Percentiles rank a stretch among this genome's conserved stretches.
phyloP scores from a whole-genome alignment of 2,888 invertebrate genomes.

The Shargacucullia verbasci region DNA sequence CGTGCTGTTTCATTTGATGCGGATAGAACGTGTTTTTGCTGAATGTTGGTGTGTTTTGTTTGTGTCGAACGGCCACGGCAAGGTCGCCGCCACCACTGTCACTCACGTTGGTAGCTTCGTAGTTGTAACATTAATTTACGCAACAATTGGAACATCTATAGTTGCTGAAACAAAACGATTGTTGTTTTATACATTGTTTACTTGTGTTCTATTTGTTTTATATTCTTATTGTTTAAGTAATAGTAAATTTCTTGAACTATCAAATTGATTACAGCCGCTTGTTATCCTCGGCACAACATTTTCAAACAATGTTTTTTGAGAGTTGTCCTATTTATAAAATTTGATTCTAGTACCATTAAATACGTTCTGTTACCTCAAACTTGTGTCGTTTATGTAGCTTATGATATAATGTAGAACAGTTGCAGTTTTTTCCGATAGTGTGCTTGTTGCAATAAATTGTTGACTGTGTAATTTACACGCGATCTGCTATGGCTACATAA shows the following conservation, averaged over 20 bases:
- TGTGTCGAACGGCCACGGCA: conserved; percentile 65
- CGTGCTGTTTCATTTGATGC: conserved; percentile 7
- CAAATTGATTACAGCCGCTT: conserved; percentile 11
- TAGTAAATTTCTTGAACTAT: conserved; percentile 19
- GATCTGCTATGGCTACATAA: conserved; percentile 31
- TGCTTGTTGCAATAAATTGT: conserved; percentile 26
- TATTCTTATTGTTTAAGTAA: conserved; percentile 23
- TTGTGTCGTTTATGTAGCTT: background rate
- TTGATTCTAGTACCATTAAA: too few relatives aligned
- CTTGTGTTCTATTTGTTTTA: conserved; percentile 11
- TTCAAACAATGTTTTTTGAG: too few relatives aligned
- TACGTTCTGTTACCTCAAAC: too few relatives aligned
- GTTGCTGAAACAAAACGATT: conserved; percentile 25
- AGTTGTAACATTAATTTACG: conserved; percentile 46
- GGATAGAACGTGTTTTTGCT: conserved; percentile 28
- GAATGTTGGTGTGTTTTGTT: conserved; percentile 33
- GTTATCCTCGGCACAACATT: conserved; percentile 12
- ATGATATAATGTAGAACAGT: background rate
- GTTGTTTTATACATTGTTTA: conserved; percentile 14
- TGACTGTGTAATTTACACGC: conserved; percentile 26
- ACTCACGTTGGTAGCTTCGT: conserved; percentile 58
- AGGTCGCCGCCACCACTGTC: conserved; percentile 68
- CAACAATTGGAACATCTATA: conserved; percentile 38
- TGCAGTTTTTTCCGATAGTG: background rate
- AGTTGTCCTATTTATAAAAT: too few relatives aligned